These are phyloP conservation scores for Hapalemur alaotrensis DNA, from an alignment of 2,797 vertebrate species.

Conservation along the genomic window DNA sequence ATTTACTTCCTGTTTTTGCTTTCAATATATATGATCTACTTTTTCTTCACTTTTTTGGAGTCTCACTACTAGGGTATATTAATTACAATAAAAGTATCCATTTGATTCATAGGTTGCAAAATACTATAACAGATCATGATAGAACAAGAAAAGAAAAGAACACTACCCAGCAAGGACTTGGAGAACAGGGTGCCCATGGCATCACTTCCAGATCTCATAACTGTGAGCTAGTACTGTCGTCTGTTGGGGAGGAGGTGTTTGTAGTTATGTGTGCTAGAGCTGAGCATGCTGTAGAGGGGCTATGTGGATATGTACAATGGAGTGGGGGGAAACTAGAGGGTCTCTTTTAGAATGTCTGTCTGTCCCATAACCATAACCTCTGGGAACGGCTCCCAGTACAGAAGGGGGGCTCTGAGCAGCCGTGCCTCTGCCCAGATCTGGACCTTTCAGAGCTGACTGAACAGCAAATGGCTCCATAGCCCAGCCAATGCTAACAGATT, in stretches of 20 bases:
- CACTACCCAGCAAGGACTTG: not conserved
- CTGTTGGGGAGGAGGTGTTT: not conserved
- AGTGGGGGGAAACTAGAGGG: not conserved
- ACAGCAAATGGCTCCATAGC: not conserved
- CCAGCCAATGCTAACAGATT: not conserved
- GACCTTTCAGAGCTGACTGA: not conserved
- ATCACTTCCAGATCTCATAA: not conserved
- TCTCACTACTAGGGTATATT: not conserved
- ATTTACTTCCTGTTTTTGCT: not conserved
- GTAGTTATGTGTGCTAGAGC: not conserved
- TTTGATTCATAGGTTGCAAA: conserved; percentile 2
- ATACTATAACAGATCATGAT: not conserved
- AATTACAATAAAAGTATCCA: not conserved
- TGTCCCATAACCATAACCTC: not conserved
- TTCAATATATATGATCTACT: not conserved
- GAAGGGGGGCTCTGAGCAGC: not conserved
- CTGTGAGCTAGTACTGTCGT: not conserved
- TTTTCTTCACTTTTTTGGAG: not conserved
- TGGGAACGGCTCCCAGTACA: not conserved
- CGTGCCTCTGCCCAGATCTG: not conserved
- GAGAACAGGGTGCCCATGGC: not conserved
- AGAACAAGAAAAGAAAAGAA: not conserved
- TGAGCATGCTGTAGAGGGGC: not conserved
- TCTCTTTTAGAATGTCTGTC: not conserved
- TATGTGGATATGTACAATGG: not conserved